Conservation (phyloP, 2,113 vertebrate genomes). For the Perognathus longimembris region DNA sequence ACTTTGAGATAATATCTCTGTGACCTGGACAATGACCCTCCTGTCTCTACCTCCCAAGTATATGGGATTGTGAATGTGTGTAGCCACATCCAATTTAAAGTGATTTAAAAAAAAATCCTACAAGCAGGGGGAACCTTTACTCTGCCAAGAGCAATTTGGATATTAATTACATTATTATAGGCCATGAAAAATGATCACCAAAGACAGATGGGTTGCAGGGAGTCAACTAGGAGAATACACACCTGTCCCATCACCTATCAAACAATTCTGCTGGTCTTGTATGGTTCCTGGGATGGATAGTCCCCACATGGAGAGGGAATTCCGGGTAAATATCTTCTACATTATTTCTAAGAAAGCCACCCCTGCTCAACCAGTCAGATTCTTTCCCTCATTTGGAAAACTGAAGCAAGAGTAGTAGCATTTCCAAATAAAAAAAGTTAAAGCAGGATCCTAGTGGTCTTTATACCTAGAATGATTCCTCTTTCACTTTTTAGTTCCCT, state of each 20-base stretch:
- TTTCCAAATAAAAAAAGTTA: no score
- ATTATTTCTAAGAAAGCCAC: background rate
- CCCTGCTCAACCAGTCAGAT: background rate
- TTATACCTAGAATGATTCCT: constrained; percentile 31
- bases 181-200: no score
- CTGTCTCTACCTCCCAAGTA: no score
- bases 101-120: background rate
- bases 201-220: no score
- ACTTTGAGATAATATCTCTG: background rate
- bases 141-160: no score
- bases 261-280: no score
- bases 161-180: no score
- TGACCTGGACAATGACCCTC: no score
- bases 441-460: background rate
- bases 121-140: no score
- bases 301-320: background rate
- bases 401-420: background rate
- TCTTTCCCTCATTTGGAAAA: background rate
- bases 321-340: background rate
- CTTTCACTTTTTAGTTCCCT: constrained; percentile 50
- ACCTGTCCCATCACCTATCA: background rate
- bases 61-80: no score
- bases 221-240: no score
- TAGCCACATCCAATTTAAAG: background rate
- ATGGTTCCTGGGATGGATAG: no score